Base-by-base conservation (phyloP, 2,888 invertebrate species). In the Altica lythri region DNA sequence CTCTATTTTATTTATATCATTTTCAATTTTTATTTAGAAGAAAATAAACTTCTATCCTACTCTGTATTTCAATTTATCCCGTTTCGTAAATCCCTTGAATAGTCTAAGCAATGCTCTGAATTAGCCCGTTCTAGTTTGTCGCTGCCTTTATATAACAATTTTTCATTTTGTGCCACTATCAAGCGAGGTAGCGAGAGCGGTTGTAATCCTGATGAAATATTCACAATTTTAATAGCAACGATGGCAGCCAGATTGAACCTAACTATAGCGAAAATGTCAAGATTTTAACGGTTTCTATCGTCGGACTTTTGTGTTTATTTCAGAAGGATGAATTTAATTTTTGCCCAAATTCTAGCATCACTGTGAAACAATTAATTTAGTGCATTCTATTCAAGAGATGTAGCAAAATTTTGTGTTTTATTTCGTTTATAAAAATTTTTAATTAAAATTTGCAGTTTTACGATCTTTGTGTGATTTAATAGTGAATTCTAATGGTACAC, bases 251-350 rank as follows among this genome's bases (percentile, higher is more conserved):
- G 35, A 47, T 53, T 29, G 29, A 43, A 53, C 48, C 37, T 44
- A 37, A 49, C 45, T 49, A 25, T 25, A 44, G 44, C 38, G 44
- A 34, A 53, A 48, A 48, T 43, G 53, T 48, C 42, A 17, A 34
- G 43, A 40, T 48, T 46, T 52, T 40, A 46, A 45, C 30, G 52
- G 17, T 38, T 6, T 19, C 29, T 5, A 10, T 27, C 27, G 8
- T 9, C 9, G 27, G 8, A 2, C 38, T 16, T 16, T 18, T 18
- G 22, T 22, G 38, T 27, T 27, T 10, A 2, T 9, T 27, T 27
- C 8, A 8, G 27, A 27, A 27, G n/a, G 27, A 27, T 8, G 27
- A 9, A 27, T 27, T n/a, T n/a, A n/a, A n/a, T n/a, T n/a, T n/a
- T n/a, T n/a, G n/a, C n/a, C n/a, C n/a, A n/a, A n/a, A n/a, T n/a